Evolutionary conservation across 1,140 invertebrate genomes (phyloP).

Genomic region (Megathymus violae): DNA sequence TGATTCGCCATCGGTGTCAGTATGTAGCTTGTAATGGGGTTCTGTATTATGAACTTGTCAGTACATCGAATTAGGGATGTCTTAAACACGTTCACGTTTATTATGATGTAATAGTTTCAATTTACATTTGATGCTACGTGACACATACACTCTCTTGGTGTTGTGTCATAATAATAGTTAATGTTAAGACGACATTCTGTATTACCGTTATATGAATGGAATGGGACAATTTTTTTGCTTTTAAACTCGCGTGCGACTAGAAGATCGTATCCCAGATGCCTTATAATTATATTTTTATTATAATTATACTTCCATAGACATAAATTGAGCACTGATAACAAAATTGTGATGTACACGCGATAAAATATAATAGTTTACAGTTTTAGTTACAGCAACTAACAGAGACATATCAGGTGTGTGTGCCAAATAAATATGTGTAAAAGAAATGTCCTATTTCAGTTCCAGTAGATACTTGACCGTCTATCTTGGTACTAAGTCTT

Average conservation of each 20-base stretch:
- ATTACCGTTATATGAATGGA: no score
- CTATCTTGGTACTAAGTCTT: constrained; percentile 26
- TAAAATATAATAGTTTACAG: constrained; percentile 10
- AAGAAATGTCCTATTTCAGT: constrained; percentile 57
- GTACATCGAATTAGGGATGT: constrained; percentile 79
- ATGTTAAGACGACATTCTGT: constrained; percentile 27
- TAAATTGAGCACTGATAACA: constrained; percentile 28
- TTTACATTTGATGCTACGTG: constrained; percentile 29
- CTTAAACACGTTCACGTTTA: constrained; percentile 33
- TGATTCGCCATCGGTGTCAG: constrained; percentile 69
- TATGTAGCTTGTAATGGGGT: constrained; percentile 55
- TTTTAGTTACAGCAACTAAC: constrained; percentile 11
- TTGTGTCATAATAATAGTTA: constrained; percentile 34
- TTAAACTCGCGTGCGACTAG: constrained; percentile 27
- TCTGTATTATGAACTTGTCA: constrained; percentile 59
- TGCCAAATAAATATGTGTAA: constrained; percentile 54
- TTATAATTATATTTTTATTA: constrained; percentile 29
- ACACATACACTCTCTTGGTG: constrained; percentile 32
- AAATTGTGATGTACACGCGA: constrained; percentile 13
- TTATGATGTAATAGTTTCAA: constrained; percentile 20
- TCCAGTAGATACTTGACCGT: constrained; percentile 26
- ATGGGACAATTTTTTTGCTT: constrained; percentile 51
- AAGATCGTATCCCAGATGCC: constrained; percentile 26
- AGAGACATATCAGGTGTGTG: constrained; percentile 54
- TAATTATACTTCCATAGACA: constrained; percentile 47